Evolutionary conservation across 2,113 vertebrate genomes (phyloP), one percentile per base, ranked within the genome.

Genomic region (Pangasianodon hypophthalmus): DNA sequence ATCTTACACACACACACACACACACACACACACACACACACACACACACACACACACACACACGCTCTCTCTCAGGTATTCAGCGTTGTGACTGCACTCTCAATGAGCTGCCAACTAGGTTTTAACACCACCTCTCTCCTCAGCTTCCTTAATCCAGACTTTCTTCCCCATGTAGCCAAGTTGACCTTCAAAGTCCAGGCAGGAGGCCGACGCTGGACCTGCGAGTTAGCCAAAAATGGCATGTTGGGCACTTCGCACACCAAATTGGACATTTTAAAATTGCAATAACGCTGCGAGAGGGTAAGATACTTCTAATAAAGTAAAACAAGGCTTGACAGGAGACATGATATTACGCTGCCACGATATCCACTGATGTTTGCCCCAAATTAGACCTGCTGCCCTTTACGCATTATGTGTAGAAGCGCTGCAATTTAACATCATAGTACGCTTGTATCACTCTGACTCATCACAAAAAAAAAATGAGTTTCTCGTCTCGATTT

Each of bases 81-180:
- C 88, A 52, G 88, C 54, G 41, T 32, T 88, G 81, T 88, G 90
- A 79, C 85, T 81, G 73, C 86, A 88, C 73, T 88, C 67, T 87
- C 88, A 87, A 89, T 85, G 90, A 89, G 85, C 80, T 83, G 46
- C 60, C 87, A 73, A 85, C 75, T 48, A 64, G 73, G 73, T 73
- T 90, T 87, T 52, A 90, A 85, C 88, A 41, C 46, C 11, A 4
- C 58, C 73, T 54, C 88, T 69, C 71, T 52, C 13, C 16, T 37
- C 71, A 24, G 46, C 73, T 44, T 67, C 84, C 18, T 21, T 56
- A 83, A 56, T 58, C 52, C 81, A 83, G 81, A 56, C 87, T 84
- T 83, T 54, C 88, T n/a, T 71, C 64, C 46, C 58, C 44, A 84
- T 85, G 69, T 32, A 60, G 50, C 81, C 18, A 24, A 75, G 67